Evolutionary conservation across 2,113 vertebrate species (phyloP), one percentile per base, ranked within the genome.

Genomic region (Eptatretus burgeri): DNA sequence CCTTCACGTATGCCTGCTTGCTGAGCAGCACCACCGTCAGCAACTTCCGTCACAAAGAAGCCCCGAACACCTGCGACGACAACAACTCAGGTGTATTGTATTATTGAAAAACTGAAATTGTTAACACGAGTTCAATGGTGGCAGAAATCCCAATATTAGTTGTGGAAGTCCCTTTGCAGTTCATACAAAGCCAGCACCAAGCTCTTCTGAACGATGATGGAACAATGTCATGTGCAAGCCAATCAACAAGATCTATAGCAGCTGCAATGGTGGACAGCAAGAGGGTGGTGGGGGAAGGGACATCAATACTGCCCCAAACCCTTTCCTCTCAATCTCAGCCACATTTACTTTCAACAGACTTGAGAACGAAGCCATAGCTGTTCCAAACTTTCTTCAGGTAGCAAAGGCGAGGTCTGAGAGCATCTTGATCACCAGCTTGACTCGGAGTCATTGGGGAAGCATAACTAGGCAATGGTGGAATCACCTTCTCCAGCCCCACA

Each of bases 291-390:
- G 3, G 27, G 7, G 27, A 7, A 7, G 27, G 27, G 27, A 60
- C 56, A 2, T 11, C 56, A 11, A 20, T 13, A 60, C 56, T 60
- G 20, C 56, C 53, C 14, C 12, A 5, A 16, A 16, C 53, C 53
- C 11, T 19, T 12, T 20, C 12, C 12, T 20, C 56, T 20, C 56
- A 60, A 12, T 20, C n/a, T 20, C 9, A n/a, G 20, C 56, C n/a
- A 10, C 56, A 5, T 78, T 79, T 64, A 91, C 91, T 78, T 76
- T 70, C 74, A 62, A 69, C 70, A 10, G 79, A 78, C 73, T 78
- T 80, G 52, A 96, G 65, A 41, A 85, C 88, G 72, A 94, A 96
- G 64, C 81, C 85, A 0, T 73, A 96, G 27, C 75, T 72, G 11
- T 67, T 69, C 16, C 69, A 74, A 53, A 78, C 74, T 69, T 79